Base-by-base conservation (phyloP, 2,113 vertebrate genomes). In the Poeciliopsis retropinna region DNA sequence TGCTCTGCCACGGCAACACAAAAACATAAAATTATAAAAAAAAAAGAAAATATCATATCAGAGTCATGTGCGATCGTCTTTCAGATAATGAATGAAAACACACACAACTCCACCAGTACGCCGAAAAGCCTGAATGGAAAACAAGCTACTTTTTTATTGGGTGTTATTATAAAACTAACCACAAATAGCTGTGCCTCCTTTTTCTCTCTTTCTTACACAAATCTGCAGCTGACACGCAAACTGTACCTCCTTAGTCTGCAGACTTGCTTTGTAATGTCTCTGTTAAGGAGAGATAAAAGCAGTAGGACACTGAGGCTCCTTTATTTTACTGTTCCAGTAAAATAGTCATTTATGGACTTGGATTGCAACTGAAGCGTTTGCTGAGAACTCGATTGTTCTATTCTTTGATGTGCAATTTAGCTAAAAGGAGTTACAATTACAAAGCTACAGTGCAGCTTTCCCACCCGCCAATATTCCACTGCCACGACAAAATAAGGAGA, bases 151-250 rank as follows among this genome's bases (percentile, higher is more conserved):
- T 15, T 15, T 13, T 17, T 19, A 11, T 37, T 37, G 2, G 10
- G 34, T 37, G 34, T 37, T 37, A 2, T 37, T 12, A 37, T 37
- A 10, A 37, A 37, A 37, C 34, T 72, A 75, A 39, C 32, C 70
- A 9, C 71, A 70, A 13, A 63, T 27, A 63, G 15, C 44, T 37
- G 66, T 76, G 25, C 51, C 70, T 3, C 66, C 29, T 25, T 54
- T 47, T 54, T 54, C 51, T n/a, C 22, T 54, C 51, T 60, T 31
- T 73, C 64, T 28, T 32, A 17, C 10, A 47, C 57, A 15, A 34
- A 67, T 27, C 9, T 3, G 19, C n/a, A 11, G 47, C 28, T 6
- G 25, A 57, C 31, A 72, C 66, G 65, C 3, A 8, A 19, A 41
- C 51, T 62, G 44, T 13, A 13, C 73, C 25, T 28, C 0, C 4